Evolutionary conservation across 2,797 vertebrate species (phyloP), one percentile per base, ranked within the genome.

Genomic region (Loris lydekkerianus): DNA sequence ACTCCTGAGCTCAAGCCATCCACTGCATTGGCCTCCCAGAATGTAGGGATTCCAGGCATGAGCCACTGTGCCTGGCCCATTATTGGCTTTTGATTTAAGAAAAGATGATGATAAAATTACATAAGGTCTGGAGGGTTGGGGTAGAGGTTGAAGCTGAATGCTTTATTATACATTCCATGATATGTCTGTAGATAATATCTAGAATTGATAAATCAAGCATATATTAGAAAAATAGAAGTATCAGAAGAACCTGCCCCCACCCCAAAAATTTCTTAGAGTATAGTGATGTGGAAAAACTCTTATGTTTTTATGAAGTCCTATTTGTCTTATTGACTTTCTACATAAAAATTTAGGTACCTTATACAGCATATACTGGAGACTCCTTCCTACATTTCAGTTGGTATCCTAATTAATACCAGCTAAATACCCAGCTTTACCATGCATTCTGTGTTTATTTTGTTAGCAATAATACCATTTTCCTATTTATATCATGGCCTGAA

Each of bases 191-290:
- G 56, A 70, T 89, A 70, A 76, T 72, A 31, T 61, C 63, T 87
- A 95, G 73, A 83, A 49, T 63, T 87, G 37, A 60, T 76, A 86
- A 78, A n/a, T 70, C 11, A 82, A 61, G 40, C 76, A 77, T 72
- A 72, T 49, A 87, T 56, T 56, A 46, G 23, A 25, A 69, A 92
- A 89, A 40, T 7, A 80, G 9, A 86, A 82, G n/a, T 70, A 78
- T 15, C 53, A 18, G 53, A 67, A 77, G 63, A 85, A 58, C 11
- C 6, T 9, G 5, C 46, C 46, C 46, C 7, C 11, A 9, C 15
- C 34, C 37, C 49, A 10, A 75, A 89, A 18, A 58, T 70, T 82
- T 31, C 5, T 21, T 37, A 77, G 10, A 11, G 5, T 82, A 3
- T 76, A 92, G 23, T 40, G 10, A 56, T 53, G 58, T 4, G 56